Percentiles rank a stretch among this genome's conserved stretches.
These are phyloP conservation scores for Crambe crambe DNA, from an alignment of 37 sponge, comb jelly and placozoan genomes.

Conservation along the genomic window DNA sequence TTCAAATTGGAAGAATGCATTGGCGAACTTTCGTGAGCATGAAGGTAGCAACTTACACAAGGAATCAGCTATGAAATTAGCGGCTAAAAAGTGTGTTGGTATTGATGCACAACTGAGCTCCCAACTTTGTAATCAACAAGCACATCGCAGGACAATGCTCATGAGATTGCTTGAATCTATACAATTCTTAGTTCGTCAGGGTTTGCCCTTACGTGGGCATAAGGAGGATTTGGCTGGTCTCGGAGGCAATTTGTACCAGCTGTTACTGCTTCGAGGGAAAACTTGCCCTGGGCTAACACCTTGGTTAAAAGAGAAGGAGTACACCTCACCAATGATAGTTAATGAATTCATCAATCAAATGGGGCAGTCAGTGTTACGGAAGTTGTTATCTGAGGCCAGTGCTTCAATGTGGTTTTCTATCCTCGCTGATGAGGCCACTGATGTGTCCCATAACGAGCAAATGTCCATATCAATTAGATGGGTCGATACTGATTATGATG, in stretches of 20 bases:
- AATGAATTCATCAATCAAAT: slow-evolving; percentile 35
- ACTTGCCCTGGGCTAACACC: slow-evolving; percentile 4
- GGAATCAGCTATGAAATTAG: slow-evolving; percentile 3
- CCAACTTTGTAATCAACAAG: slow-evolving; percentile 21
- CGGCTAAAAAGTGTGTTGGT: slow-evolving; percentile 7
- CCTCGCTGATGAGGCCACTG: slow-evolving; percentile 54
- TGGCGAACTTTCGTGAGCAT: too few species aligned
- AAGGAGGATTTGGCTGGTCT: slow-evolving; percentile 20
- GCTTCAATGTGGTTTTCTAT: slow-evolving; percentile 13
- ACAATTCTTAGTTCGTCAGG: slow-evolving; percentile 38
- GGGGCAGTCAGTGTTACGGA: slow-evolving; percentile 23
- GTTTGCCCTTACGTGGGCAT: slow-evolving; percentile 46
- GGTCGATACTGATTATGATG: slow-evolving; percentile 30
- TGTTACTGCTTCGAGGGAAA: too few species aligned
- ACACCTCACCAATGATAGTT: slow-evolving; percentile 38
- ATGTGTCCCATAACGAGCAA: slow-evolving; percentile 39
- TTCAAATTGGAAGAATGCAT: too few species aligned
- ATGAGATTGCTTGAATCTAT: slow-evolving; percentile 33
- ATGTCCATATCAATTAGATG: slow-evolving; percentile 46
- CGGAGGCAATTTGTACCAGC: too few species aligned
- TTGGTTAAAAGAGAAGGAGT: slow-evolving; percentile 45
- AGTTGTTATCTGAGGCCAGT: slow-evolving; percentile 11
- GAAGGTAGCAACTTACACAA: slow-evolving; percentile 41
- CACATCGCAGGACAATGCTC: slow-evolving; percentile 35
- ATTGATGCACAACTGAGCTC: too few species aligned